These are phyloP conservation scores for Eucidaris tribuloides DNA, from an alignment of 35 echinoderm and acorn worm genomes.

Conservation along the genomic window DNA sequence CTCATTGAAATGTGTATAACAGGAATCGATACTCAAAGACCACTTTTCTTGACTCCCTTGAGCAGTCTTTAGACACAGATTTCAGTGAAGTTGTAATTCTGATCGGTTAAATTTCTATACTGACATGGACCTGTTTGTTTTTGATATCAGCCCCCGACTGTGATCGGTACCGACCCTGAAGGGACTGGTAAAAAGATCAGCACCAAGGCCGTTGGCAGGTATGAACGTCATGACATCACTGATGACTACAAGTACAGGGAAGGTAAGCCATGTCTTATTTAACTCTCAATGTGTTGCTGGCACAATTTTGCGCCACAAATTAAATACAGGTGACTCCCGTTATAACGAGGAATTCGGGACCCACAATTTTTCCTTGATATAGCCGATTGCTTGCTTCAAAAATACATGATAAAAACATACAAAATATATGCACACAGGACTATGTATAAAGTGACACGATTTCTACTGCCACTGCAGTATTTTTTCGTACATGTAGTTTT, in stretches of 20 bases:
- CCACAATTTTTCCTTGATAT: no score
- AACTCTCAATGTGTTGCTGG: no score
- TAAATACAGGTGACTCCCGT: no score
- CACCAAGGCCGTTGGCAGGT: constrained; percentile 72
- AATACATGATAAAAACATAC: background rate
- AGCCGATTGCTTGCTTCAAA: no score
- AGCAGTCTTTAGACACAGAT: no score
- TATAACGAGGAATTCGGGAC: no score
- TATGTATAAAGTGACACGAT: no score
- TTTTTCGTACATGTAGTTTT: background rate
- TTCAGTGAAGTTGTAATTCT: background rate
- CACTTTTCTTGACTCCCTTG: no score
- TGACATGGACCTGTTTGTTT: background rate
- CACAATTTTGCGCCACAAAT: no score
- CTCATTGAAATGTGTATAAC: no score
- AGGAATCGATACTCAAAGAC: background rate
- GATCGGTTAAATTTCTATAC: background rate
- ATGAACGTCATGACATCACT: constrained; percentile 76
- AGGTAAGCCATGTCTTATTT: constrained; percentile 37
- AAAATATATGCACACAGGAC: no score
- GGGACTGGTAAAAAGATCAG: constrained; percentile 83
- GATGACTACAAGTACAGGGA: constrained; percentile 82
- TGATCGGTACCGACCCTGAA: constrained; percentile 61
- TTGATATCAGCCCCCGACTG: constrained; percentile 46
- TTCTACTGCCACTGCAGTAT: no score